Percentiles rank a stretch among this genome's conserved stretches.
These are phyloP conservation scores for Betta splendens DNA, from an alignment of 2,797 vertebrate species.

Conservation along the genomic window DNA sequence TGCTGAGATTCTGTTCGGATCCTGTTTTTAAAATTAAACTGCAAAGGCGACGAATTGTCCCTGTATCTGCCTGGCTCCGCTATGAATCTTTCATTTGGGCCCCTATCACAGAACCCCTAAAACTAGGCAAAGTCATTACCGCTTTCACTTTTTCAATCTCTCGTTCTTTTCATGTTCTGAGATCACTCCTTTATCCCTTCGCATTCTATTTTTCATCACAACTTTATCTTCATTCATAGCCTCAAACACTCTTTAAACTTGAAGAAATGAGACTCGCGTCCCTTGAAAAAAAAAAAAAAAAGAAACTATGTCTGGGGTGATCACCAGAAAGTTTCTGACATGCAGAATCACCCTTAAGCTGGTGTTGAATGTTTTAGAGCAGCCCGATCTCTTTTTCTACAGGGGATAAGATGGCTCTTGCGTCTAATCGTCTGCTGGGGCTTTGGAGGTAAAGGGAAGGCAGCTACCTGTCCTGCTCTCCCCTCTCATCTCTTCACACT, in stretches of 20 bases:
- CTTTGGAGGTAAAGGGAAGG: slow-evolving; percentile 58
- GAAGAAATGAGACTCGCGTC: slow-evolving; percentile 59
- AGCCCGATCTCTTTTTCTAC: slow-evolving; percentile 55
- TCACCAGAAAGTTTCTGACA: slow-evolving; percentile 75
- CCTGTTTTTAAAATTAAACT: slow-evolving; percentile 20
- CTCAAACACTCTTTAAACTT: slow-evolving; percentile 70
- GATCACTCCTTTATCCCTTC: slow-evolving; percentile 56
- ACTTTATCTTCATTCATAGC: slow-evolving; percentile 68
- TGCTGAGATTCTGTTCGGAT: slow-evolving; percentile 45
- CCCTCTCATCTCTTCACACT: slow-evolving; percentile 72
- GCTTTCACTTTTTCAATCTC: slow-evolving; percentile 55
- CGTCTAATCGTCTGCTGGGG: slow-evolving; percentile 66
- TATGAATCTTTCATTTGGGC: slow-evolving; percentile 60
- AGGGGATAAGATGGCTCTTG: slow-evolving; percentile 60
- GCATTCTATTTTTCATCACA: slow-evolving; percentile 72
- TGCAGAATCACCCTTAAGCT: slow-evolving; percentile 70
- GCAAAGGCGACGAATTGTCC: slow-evolving; percentile 36
- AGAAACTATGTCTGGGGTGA: slow-evolving; percentile 57
- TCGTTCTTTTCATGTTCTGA: slow-evolving; percentile 56
- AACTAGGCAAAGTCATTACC: slow-evolving; percentile 63
- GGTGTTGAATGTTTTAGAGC: slow-evolving; percentile 72
- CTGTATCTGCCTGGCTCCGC: slow-evolving; percentile 46
- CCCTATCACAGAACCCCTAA: slow-evolving; percentile 41
- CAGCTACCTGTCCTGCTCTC: slow-evolving; percentile 66
- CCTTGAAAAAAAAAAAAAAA: slow-evolving; percentile 27